Evolutionary conservation across 2,888 invertebrate genomes (phyloP), one percentile per base, ranked within the genome.

Genomic region (Labia minor): DNA sequence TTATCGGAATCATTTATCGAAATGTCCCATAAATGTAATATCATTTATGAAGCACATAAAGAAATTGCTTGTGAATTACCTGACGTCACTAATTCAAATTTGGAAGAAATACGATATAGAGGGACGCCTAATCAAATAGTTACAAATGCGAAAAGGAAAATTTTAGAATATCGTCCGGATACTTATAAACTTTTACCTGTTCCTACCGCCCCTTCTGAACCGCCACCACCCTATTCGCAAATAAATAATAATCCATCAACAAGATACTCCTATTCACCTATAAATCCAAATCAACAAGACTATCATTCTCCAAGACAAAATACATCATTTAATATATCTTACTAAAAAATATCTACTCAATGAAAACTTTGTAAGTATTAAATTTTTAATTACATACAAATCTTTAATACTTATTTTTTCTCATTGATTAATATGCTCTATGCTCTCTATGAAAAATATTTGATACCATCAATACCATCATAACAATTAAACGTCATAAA

Each of bases 1-100:
- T 73, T 81, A 61, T 79, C 80, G 2, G 78, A 79, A 61, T 76
- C 79, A n/a, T 81, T 80, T 72, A 70, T 80, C n/a, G 78, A 78
- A 49, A 72, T 81, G 71, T 78, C 79, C 6, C 75, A 78, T 65
- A 80, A 81, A 71, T 78, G 78, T 70, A 74, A 76, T 66, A 75
- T 78, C 20, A 77, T 82, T 61, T 80, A 80, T 74, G 77, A 78
- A 71, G 80, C 81, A 61, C 79, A 80, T 70, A 74, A 75, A 70
- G 77, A 79, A 69, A 75, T 82, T 62, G 76, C 78, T 6, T 72
- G 74, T 65, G 77, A 79, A 69, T 70, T 82, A 37, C 82, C 82
- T 20, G 81, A 81, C 73, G 77, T 78, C 21, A 76, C 78, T 70
- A 76, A 75, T 65, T 73, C 74, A 69, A 78, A 78, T 65, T 70